Evolutionary conservation across 2,797 vertebrate genomes (phyloP).

Genomic region (Ataeniobius toweri): DNA sequence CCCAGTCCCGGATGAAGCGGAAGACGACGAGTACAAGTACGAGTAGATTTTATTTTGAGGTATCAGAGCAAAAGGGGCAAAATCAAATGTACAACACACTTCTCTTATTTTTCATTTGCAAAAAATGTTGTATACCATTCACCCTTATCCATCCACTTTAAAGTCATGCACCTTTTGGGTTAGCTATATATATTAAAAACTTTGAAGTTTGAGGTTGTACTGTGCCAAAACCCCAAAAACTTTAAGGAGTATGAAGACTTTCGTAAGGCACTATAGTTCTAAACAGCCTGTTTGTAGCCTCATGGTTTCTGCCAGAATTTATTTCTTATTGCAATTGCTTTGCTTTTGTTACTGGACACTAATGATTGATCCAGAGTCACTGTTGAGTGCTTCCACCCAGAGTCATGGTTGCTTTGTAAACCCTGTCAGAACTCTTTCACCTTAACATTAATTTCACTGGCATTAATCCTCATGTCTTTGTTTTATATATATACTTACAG

Average conservation of each 20-base stretch:
- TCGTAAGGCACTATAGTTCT: background rate
- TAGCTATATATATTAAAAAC: background rate
- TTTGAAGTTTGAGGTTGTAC: background rate
- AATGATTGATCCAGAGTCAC: constrained; percentile 20
- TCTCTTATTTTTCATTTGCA: background rate
- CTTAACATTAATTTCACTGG: constrained; percentile 14
- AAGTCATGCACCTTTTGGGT: background rate
- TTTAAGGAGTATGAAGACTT: background rate
- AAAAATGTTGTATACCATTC: background rate
- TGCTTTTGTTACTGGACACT: constrained; percentile 16
- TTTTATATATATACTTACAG: background rate
- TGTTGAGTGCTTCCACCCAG: constrained; percentile 39
- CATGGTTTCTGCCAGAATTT: constrained; percentile 9
- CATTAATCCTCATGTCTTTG: constrained; percentile 12
- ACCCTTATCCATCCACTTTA: background rate
- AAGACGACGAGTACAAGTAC: too few species aligned
- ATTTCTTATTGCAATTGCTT: background rate
- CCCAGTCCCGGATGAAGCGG: too few species aligned
- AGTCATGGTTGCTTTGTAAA: constrained; percentile 25
- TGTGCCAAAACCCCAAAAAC: background rate
- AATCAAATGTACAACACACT: background rate
- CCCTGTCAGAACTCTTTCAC: constrained; percentile 12
- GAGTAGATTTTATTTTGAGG: background rate
- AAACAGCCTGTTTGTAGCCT: constrained; percentile 22
- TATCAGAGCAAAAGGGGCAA: background rate